Base-by-base conservation (phyloP, 2,888 invertebrate genomes). In the Tenthredo amoena region DNA sequence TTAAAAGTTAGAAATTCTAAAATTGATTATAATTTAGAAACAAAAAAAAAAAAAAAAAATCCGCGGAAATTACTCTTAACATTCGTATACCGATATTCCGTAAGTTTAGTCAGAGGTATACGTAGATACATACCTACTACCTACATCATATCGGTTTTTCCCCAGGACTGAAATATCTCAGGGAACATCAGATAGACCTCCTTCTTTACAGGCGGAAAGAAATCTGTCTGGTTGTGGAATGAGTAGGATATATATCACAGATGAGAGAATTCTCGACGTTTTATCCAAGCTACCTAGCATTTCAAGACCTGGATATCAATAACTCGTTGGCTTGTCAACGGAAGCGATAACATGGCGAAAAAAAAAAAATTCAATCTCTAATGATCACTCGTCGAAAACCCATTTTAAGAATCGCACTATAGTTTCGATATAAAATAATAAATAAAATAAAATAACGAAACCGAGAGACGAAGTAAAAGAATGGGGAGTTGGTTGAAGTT, bases 291-390 rank as follows among this genome's bases (percentile, higher is more conserved):
- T 18, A 71, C 18, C 34, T 26, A 26, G 71, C 50, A 26, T 21
- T 15, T 62, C 62, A 62, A 26, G 4, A 31, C 26, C 26, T 62
- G n/a, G 6, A 18, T n/a, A 71, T 71, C 71, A 18, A 71, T 40
- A 71, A 34, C 34, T 37, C 71, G 71, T 71, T 71, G 34, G 71
- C 18, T 71, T 71, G 37, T 71, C 34, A 37, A n/a, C 71, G 37
- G 37, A 7, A 65, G 18, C 71, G 71, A 34, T 34, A 31, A 71
- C 12, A 71, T 12, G 34, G 37, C 71, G 2, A 31, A n/a, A 18
- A 58, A 21, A 21, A 26, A 10, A 62, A 62, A 26, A 62, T n/a
- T 21, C n/a, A 58, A 58, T 58, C 21, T 58, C n/a, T 21, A 58
- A 58, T 26, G 26, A 58, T 58, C 58, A 21, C 12, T 47, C 12